phyloP scores from a whole-genome alignment of 2,888 invertebrate genomes.

The Reticulitermes lucifugus region DNA sequence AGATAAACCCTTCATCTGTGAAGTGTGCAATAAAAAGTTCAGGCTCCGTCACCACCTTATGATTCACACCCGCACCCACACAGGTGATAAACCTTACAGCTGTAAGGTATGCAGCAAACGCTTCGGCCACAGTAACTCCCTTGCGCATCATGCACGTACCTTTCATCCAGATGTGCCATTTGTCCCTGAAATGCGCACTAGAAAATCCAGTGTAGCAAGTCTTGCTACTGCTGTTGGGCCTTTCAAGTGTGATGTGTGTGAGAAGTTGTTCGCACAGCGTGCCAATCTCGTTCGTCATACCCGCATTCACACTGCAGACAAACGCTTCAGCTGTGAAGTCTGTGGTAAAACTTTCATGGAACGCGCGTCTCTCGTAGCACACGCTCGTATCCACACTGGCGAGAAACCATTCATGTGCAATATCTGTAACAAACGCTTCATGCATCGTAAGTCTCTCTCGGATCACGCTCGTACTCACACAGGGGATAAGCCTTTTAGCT shows the following conservation, averaged over 20 bases:
- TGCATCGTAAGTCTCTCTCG: neutral
- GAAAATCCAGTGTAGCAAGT: neutral
- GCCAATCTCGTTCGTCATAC: neutral
- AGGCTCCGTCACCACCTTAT: neutral
- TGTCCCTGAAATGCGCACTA: no score
- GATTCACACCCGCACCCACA: neutral
- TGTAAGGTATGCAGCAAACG: neutral
- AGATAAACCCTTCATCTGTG: neutral
- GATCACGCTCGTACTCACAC: neutral
- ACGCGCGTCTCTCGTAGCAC: neutral
- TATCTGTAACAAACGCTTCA: neutral
- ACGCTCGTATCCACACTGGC: neutral
- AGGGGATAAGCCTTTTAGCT: neutral
- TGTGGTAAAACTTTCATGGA: neutral
- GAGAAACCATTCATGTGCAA: neutral
- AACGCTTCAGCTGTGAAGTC: neutral
- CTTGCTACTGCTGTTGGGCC: neutral
- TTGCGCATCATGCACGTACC: neutral
- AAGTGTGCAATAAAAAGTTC: neutral
- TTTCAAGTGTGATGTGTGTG: neutral
- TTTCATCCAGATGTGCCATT: no score
- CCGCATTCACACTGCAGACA: neutral
- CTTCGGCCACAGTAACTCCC: neutral
- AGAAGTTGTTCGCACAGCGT: neutral
- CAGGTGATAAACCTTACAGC: neutral